A percentile compares a stretch with the other conserved stretches of the same genome.
Evolutionary conservation across 2,888 invertebrate species (phyloP).

Genomic region (Scaptomyza flava): DNA sequence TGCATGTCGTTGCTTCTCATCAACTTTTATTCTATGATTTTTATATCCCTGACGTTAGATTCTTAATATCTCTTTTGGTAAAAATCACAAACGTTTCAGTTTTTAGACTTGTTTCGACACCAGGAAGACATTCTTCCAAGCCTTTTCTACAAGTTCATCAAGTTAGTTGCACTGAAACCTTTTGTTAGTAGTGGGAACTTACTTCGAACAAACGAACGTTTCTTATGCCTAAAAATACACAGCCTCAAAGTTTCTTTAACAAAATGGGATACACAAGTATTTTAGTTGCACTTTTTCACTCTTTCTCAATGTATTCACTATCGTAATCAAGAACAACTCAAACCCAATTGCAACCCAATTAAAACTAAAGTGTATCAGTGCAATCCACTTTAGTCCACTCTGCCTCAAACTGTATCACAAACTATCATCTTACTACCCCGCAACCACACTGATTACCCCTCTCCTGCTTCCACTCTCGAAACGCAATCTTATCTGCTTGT

Average conservation of each 20-base stretch:
- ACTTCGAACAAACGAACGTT: too few species aligned
- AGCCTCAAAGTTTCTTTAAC: neutral
- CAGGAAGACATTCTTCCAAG: too few species aligned
- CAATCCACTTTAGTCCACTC: neutral
- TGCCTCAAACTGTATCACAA: neutral
- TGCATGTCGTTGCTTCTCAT: neutral
- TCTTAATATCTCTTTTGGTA: too few species aligned
- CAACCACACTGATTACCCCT: too few species aligned
- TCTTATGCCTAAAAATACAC: neutral
- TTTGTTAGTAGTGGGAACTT: too few species aligned
- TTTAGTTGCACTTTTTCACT: too few species aligned
- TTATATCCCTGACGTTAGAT: too few species aligned
- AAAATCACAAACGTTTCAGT: neutral
- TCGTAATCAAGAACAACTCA: neutral
- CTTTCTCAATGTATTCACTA: neutral
- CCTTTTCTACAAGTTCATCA: too few species aligned
- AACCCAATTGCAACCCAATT: neutral
- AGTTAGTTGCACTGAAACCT: too few species aligned
- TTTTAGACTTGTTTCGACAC: too few species aligned
- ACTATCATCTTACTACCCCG: too few species aligned
- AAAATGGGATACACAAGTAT: neutral
- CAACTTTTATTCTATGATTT: neutral
- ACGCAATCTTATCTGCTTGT: conserved; percentile 52
- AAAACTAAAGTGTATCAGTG: neutral
- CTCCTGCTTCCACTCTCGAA: neutral